phyloP scores from a whole-genome alignment of 2,797 vertebrate species.

The Percopsis omiscomaycus region DNA sequence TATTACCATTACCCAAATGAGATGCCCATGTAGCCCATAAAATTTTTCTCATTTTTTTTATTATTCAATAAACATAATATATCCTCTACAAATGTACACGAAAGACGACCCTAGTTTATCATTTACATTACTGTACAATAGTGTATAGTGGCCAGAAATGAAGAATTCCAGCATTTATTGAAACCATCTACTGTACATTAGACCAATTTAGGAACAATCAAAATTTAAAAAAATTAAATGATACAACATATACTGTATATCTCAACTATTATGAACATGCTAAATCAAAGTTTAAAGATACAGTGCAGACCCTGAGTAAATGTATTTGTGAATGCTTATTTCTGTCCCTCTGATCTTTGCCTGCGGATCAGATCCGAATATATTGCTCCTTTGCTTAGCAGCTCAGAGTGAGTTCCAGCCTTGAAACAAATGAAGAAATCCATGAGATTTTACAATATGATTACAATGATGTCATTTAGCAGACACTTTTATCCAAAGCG shows the following conservation, averaged over 20 bases:
- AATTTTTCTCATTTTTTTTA: not conserved
- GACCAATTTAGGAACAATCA: slow-evolving; percentile 32
- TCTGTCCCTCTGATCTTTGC: slow-evolving; percentile 78
- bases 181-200: slow-evolving; percentile 23
- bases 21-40: no score
- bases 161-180: not conserved
- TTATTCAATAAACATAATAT: slow-evolving; percentile 15
- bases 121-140: slow-evolving; percentile 42
- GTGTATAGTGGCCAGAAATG: slow-evolving; percentile 19
- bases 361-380: slow-evolving; percentile 88
- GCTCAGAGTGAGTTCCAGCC: slow-evolving; percentile 85
- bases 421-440: slow-evolving; percentile 48
- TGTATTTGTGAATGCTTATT: slow-evolving; percentile 50
- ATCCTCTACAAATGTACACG: slow-evolving; percentile 9
- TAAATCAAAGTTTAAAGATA: not conserved
- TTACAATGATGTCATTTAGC: not conserved
- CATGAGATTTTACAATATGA: not conserved
- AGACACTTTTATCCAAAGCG: no score
- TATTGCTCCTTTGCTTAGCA: slow-evolving; percentile 83
- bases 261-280: slow-evolving; percentile 14
- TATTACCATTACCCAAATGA: no score
- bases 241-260: slow-evolving; percentile 27
- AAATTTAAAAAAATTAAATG: slow-evolving; percentile 15
- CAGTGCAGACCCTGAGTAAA: slow-evolving; percentile 26
- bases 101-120: slow-evolving; percentile 19